phyloP scores from a whole-genome alignment of 1,140 invertebrate species.

The Bombyx mandarina region DNA sequence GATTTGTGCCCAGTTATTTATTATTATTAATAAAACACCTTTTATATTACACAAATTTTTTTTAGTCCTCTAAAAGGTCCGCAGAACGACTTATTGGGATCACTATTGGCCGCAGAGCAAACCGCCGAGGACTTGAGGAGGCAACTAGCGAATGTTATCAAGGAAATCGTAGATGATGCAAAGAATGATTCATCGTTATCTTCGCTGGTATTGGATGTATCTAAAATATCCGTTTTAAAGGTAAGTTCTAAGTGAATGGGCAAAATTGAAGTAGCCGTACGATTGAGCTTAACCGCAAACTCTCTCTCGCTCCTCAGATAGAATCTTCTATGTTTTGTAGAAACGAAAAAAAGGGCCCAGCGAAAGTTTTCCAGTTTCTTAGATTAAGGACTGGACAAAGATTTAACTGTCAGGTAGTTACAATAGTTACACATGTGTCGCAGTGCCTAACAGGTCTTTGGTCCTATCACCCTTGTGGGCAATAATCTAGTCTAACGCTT shows the following conservation, averaged over 20 bases:
- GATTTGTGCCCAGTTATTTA: background rate
- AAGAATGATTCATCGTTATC: conserved; percentile 46
- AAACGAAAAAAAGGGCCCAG: no score
- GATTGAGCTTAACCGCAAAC: no score
- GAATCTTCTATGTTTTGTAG: no score
- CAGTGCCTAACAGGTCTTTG: no score
- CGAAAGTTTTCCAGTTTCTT: no score
- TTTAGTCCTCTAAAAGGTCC: conserved; percentile 41
- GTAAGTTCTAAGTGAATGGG: conserved; percentile 15
- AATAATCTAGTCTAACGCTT: no score
- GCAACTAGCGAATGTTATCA: conserved; percentile 31
- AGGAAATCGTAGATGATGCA: conserved; percentile 30
- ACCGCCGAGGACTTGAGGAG: conserved; percentile 35
- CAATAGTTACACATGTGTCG: no score
- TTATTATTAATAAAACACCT: background rate
- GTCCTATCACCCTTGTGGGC: no score
- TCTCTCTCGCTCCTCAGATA: no score
- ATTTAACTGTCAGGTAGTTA: no score
- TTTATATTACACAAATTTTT: conserved; percentile 6
- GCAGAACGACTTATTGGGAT: conserved; percentile 29
- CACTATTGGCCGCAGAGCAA: conserved; percentile 33
- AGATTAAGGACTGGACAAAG: no score
- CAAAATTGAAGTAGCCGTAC: no score
- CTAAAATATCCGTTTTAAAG: conserved; percentile 57
- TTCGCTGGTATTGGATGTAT: conserved; percentile 46